Evolutionary conservation across 2,113 vertebrate species (phyloP), one percentile per base, ranked within the genome.

Genomic region (Marcusenius ussheri): DNA sequence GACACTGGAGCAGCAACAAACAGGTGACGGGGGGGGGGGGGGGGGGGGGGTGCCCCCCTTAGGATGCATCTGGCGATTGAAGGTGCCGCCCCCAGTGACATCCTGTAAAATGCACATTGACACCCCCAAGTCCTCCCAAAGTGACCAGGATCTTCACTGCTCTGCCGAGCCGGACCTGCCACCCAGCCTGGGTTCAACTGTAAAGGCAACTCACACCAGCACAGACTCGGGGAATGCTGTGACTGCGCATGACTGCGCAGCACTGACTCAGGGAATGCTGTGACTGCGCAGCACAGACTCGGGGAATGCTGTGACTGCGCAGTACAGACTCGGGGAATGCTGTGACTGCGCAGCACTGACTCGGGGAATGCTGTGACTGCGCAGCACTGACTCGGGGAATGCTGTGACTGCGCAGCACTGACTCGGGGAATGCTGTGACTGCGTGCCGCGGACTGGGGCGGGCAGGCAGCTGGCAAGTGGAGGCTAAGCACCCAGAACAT

Each of bases 1-100:
- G 90, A 27, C 51, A 90, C 91, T 89, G 56, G 53, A 83, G 89
- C 42, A 90, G 77, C 89, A 62, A 45, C 19, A 45, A 3, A 83
- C 80, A 45, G 1, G 31, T 0, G 13, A 9, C 4, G 35, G 3
- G 39, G 13, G 77, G 11, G 39, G 42, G 70, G n/a, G 31, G 27
- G 7, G 46, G 46, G 47, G 47, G 1, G 9, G 42, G 45, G 5
- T 11, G 66, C 66, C 66, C n/a, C 66, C 66, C 66, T 27, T 24
- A 11, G 62, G 62, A 8, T 24, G n/a, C 62, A 66, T 66, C 62
- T 2, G n/a, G n/a, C 2, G 21, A 66, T 11, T 7, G 21, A 58
- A 0, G 21, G 62, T 27, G 27, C 66, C 66, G 3, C 10, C 21
- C 31, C 11, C 15, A 77, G 31, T 31, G 70, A 39, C 27, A 5